Base-by-base conservation (phyloP, 2,113 vertebrate species). In the Clarias macrocephalus region DNA sequence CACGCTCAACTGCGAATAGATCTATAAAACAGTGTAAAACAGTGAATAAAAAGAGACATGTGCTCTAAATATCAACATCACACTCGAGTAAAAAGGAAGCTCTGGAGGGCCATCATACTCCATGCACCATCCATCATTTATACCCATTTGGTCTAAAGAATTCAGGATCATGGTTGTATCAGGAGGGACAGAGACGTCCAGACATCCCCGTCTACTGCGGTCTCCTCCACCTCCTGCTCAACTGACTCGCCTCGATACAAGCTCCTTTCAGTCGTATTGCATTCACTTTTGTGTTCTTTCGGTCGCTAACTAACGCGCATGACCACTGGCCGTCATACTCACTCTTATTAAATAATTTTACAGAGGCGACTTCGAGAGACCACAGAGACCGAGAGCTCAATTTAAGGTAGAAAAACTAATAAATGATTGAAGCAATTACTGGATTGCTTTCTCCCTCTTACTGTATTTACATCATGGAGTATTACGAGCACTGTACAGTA, bases 321-420 rank as follows among this genome's bases (percentile, higher is more conserved):
- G 33, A 37, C 33, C 33, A 37, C 3, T 37, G 33, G 33, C 33
- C 33, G 33, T 37, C 33, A 37, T 33, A 73, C 80, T 86, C 79
- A 66, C 83, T 5, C 19, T 42, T 15, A 86, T 82, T 85, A 85
- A 85, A 84, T 70, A n/a, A n/a, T n/a, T n/a, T n/a, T n/a, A n/a
- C n/a, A n/a, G n/a, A n/a, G n/a, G n/a, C n/a, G n/a, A n/a, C n/a
- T n/a, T n/a, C n/a, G n/a, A n/a, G n/a, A n/a, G n/a, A n/a, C n/a
- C 72, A 54, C 84, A 33, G 87, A 88, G 86, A 52, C 63, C 42
- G 28, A 62, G 16, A 23, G 84, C n/a, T 30, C 84, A 63, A 63
- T 73, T 68, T 57, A 80, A 57, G 37, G 16, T 33, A 65, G 0
- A 5, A 0, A 63, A 65, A 48, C 1, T 37, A 25, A 56, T 12